phyloP scores from a whole-genome alignment of 2,797 vertebrate species.

The Hypotaenidia philippensis region DNA sequence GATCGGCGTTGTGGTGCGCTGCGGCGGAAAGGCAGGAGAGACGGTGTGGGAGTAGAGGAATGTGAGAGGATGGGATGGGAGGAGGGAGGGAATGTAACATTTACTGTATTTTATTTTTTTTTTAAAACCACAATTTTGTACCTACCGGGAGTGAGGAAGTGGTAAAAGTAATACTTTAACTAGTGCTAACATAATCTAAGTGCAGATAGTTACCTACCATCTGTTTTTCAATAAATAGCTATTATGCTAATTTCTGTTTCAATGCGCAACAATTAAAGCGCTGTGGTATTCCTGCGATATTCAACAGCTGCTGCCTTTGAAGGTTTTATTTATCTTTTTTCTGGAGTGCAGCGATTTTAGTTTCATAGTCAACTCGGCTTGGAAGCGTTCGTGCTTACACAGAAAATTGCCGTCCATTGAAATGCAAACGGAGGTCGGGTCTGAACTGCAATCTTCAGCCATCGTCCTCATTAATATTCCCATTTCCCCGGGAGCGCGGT shows the following conservation, averaged over 20 bases:
- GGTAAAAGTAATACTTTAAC: not conserved
- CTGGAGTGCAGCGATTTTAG: constrained; percentile 46
- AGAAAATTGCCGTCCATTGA: constrained; percentile 26
- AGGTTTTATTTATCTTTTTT: constrained; percentile 60
- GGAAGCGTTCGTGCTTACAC: constrained; percentile 30
- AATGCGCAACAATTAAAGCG: constrained; percentile 33
- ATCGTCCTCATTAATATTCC: not conserved
- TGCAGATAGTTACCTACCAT: constrained; percentile 50
- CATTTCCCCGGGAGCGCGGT: not conserved
- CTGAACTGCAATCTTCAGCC: not conserved
- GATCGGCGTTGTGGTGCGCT: not conserved
- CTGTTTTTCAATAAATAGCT: constrained; percentile 61
- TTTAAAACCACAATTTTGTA: not conserved
- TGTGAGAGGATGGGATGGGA: not conserved
- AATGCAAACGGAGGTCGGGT: constrained; percentile 39
- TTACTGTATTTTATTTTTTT: not conserved
- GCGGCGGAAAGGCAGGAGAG: accelerated
- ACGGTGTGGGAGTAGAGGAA: accelerated
- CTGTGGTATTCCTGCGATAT: constrained; percentile 22
- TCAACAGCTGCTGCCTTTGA: constrained; percentile 67
- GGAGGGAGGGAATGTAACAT: not conserved
- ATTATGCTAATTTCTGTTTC: constrained; percentile 59
- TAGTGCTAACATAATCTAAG: constrained; percentile 3
- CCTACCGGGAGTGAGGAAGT: not conserved
- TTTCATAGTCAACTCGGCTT: constrained; percentile 45